Base-by-base conservation (phyloP, 2,888 invertebrate species). In the Ochropacha duplaris region DNA sequence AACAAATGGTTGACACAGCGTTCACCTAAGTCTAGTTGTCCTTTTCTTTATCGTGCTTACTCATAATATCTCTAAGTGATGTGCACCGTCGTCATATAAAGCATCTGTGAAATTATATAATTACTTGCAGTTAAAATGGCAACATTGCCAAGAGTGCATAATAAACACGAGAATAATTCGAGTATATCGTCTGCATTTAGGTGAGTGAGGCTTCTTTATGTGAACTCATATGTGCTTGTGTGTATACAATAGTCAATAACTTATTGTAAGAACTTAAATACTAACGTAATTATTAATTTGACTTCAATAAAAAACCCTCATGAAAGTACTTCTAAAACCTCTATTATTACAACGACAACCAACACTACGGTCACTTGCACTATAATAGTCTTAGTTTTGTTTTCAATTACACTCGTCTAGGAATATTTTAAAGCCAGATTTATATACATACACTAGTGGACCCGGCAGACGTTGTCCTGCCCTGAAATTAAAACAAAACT, bases 91-190 rank as follows among this genome's bases (percentile, higher is more conserved):
- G 19, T 9, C 16, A 39, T 39, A 5, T 19, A 19, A 44, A 44
- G 16, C 2, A 44, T 44, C 8, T 55, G 52, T 54, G 11, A 55
- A n/a, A 50, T 57, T 59, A 56, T 26, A 59, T 57, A 54, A 54
- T 59, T 52, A 22, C 51, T 39, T 57, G 26, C 58, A 51, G 57
- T 58, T 60, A 76, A 69, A 73, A 92, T 92, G 92, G 92, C 92
- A 76, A 92, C 92, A 66, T 86, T 92, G 76, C 92, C 92, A 22
- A 82, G 92, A 68, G 86, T 85, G 79, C 87, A 88, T 71, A 81
- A 75, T 71, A 92, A 88, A 78, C 86, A 88, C 70, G 86, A 79
- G 62, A 77, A 52, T 34, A 52, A 31, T 52, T 52, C 76, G 71
- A 77, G 68, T 68, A 76, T 88, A 66, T 71, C 89, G 11, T 84